Percentiles rank a stretch among this genome's conserved stretches.
Evolutionary conservation across 1,140 invertebrate genomes (phyloP).

Genomic region (Lepidurus packardi): DNA sequence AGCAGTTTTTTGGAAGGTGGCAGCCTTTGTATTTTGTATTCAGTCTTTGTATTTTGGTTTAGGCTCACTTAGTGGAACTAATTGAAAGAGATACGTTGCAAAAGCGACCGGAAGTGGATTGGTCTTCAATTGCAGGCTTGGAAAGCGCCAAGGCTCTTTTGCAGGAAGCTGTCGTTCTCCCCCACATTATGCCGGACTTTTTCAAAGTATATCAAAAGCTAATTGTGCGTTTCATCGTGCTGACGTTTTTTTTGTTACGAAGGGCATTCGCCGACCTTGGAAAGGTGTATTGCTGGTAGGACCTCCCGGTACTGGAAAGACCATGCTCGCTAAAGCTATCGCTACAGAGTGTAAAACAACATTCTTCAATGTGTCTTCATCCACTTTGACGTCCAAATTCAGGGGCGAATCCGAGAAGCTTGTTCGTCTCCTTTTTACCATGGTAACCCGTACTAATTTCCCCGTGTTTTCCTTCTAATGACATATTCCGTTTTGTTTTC

Average conservation of each 20-base stretch:
- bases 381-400: conserved; percentile 66
- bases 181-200: conserved; percentile 61
- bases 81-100: conserved; percentile 65
- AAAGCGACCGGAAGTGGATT: conserved; percentile 55
- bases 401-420: conserved; percentile 69
- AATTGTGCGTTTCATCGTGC: conserved; percentile 1
- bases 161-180: conserved; percentile 66
- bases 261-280: conserved; percentile 55
- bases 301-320: conserved; percentile 59
- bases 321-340: conserved; percentile 61
- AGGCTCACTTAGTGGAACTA: conserved; percentile 70
- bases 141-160: conserved; percentile 70
- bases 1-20: no score
- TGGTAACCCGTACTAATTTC: not conserved
- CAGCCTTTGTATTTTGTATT: not conserved
- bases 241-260: not conserved
- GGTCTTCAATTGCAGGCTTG: conserved; percentile 64
- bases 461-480: not conserved
- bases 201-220: conserved; percentile 49
- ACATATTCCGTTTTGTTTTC: not conserved
- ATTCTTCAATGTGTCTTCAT: conserved; percentile 66
- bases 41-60: conserved; percentile 39
- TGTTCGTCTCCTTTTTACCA: conserved; percentile 44
- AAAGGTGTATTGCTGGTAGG: conserved; percentile 58
- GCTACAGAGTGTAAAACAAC: conserved; percentile 67